phyloP scores from a whole-genome alignment of 2,888 invertebrate genomes.

The Ganaspis brasiliensis region DNA sequence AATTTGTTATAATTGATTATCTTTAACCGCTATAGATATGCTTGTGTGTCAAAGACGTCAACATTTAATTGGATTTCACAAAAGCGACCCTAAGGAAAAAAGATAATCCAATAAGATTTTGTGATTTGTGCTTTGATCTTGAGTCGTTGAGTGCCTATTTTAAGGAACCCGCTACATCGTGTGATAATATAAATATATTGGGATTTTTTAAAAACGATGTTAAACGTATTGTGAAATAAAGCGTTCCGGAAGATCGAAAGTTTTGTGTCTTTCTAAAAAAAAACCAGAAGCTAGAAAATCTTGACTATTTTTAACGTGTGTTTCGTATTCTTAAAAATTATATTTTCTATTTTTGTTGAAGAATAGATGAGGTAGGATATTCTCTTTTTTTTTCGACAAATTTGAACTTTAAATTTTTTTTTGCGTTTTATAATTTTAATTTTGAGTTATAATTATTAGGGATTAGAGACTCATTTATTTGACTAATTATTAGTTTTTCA shows the following conservation, averaged over 20 bases:
- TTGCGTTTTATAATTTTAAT: too few relatives aligned
- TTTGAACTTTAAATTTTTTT: too few relatives aligned
- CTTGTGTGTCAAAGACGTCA: constrained; percentile 38
- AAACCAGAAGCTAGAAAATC: neutral
- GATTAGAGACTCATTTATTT: too few relatives aligned
- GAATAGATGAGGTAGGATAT: too few relatives aligned
- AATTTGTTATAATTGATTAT: constrained; percentile 4
- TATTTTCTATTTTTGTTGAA: too few relatives aligned
- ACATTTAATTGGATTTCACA: constrained; percentile 16
- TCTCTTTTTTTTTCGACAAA: too few relatives aligned
- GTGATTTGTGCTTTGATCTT: constrained; percentile 35
- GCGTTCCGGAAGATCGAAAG: constrained; percentile 35
- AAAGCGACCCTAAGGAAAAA: neutral
- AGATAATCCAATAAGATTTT: constrained; percentile 33
- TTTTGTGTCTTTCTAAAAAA: neutral
- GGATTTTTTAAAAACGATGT: constrained; percentile 31
- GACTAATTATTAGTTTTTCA: too few relatives aligned
- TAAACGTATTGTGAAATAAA: constrained; percentile 38
- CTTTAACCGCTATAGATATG: neutral
- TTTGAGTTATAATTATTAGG: too few relatives aligned
- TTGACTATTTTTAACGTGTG: neutral
- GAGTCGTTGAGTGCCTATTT: constrained; percentile 41
- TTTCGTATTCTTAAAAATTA: too few relatives aligned
- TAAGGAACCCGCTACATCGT: constrained; percentile 30
- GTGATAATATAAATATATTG: constrained; percentile 39